Evolutionary conservation across 2,797 vertebrate genomes (phyloP).

Genomic region (Halcyon leucocephala): DNA sequence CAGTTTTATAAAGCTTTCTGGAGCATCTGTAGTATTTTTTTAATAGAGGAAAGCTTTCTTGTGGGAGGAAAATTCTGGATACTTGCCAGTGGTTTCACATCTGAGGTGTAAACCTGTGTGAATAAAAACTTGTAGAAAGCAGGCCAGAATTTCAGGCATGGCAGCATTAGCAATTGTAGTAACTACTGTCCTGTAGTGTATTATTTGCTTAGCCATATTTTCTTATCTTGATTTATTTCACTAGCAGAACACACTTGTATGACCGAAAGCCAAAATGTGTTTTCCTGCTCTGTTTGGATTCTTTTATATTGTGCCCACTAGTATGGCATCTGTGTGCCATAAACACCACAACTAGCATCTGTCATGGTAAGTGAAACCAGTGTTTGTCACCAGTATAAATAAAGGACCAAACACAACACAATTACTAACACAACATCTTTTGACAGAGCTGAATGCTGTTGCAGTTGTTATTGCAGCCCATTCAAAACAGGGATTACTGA

Average conservation of each 20-base stretch:
- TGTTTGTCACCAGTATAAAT: not conserved
- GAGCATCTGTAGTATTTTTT: not conserved
- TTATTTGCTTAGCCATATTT: not conserved
- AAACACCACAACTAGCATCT: not conserved
- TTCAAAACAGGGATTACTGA: not conserved
- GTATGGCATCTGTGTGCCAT: not conserved
- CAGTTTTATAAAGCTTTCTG: not conserved
- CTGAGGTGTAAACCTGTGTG: not conserved
- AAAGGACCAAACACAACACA: not conserved
- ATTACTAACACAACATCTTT: not conserved
- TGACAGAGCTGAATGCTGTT: not conserved
- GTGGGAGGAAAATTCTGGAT: not conserved
- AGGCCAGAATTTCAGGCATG: not conserved
- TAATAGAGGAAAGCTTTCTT: not conserved
- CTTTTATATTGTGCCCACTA: not conserved
- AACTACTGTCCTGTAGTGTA: not conserved
- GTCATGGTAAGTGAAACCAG: not conserved
- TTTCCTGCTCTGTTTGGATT: not conserved
- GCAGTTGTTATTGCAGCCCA: not conserved
- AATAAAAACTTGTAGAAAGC: not conserved
- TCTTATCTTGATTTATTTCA: not conserved
- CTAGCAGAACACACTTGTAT: not conserved
- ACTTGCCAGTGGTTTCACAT: not conserved
- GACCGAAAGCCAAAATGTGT: not conserved
- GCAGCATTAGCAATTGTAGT: not conserved